phyloP scores from a whole-genome alignment of 2,113 vertebrate genomes.

The Eleginops maclovinus region DNA sequence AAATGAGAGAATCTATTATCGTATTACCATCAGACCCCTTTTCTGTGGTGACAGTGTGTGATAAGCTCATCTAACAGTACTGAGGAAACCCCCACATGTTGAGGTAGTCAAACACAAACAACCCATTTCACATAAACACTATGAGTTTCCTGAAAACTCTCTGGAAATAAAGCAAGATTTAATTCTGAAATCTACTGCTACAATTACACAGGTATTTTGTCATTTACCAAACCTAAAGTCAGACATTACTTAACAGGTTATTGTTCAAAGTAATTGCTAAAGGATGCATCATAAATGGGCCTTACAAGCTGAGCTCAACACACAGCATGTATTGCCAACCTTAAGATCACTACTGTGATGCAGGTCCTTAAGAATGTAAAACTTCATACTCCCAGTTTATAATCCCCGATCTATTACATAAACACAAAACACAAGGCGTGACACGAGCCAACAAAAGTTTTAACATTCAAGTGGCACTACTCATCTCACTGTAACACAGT shows the following conservation, averaged over 20 bases:
- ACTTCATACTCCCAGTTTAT: neutral
- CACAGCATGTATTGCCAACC: neutral
- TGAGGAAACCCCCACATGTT: neutral
- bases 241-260: neutral
- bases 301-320: conserved; percentile 6
- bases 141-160: conserved; percentile 2
- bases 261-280: neutral
- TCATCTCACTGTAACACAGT: conserved; percentile 1
- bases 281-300: no score
- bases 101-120: neutral
- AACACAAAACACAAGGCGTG: conserved; percentile 8
- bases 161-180: neutral
- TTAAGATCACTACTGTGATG: neutral
- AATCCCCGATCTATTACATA: neutral
- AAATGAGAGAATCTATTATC: neutral
- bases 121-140: neutral
- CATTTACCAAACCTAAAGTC: neutral
- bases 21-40: neutral
- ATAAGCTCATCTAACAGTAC: conserved; percentile 4
- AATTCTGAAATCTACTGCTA: neutral
- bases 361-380: neutral
- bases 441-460: conserved; percentile 14
- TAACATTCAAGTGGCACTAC: conserved; percentile 16
- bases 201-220: neutral
- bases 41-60: neutral